Base-by-base conservation (phyloP, 2,797 vertebrate species). In the Phylloscopus collybita region DNA sequence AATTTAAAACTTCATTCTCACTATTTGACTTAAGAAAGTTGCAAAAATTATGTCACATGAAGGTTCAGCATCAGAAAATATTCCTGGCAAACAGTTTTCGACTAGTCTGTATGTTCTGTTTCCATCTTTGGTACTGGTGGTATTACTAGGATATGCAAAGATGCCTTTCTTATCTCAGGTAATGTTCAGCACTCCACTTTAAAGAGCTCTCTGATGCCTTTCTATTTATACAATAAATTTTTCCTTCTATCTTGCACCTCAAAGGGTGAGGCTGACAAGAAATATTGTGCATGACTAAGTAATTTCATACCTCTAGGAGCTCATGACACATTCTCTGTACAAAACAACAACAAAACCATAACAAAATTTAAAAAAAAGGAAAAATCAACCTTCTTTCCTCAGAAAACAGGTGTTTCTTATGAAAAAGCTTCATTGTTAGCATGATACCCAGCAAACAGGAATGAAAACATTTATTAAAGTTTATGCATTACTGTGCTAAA, bases 201-300 rank as follows among this genome's bases (percentile, higher is more conserved):
- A 93, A 84, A 93, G 49, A 88, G 47, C 32, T 62, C 14, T 86
- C 50, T 57, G 53, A 72, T 2, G 8, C 32, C 36, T 86, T 79
- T 88, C 30, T 84, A 17, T 86, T 90, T 92, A 72, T 75, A 44
- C 40, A 70, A 22, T 56, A 57, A 11, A 69, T 59, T 14, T 86
- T 49, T 83, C 36, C 51, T 91, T 76, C 78, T 67, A 34, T 75
- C 54, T 86, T 88, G 5, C 17, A 61, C 45, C 75, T 92, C 82
- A 95, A 88, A 95, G 62, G 8, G 2, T 65, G 30, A 90, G 9
- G 20, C 18, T 88, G 90, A 92, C 70, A 95, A 81, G 59, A 92
- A 72, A 86, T 86, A 64, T 19, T 61, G 29, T 67, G 69, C 51
- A 86, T 80, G 29, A 75, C 75, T 80, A 93, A 88, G 54, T 67